These are phyloP conservation scores for Drosophila pegasa DNA, from an alignment of 2,888 invertebrate species.

Conservation along the genomic window DNA sequence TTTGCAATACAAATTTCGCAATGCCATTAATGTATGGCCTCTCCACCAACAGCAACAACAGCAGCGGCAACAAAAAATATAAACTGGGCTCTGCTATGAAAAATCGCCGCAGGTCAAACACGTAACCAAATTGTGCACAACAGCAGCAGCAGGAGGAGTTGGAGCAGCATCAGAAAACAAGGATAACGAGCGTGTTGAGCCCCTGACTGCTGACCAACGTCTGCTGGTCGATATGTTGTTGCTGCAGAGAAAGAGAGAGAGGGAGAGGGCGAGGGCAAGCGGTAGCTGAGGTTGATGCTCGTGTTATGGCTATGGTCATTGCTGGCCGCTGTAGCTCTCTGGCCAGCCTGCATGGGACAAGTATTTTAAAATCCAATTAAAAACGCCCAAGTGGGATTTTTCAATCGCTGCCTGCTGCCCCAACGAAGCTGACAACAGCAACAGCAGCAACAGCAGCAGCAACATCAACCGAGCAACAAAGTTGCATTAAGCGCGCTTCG, in stretches of 20 bases:
- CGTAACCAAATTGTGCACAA: slow-evolving; percentile 78
- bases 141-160: slow-evolving; percentile 25
- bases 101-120: slow-evolving; percentile 80
- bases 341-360: slow-evolving; percentile 71
- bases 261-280: slow-evolving; percentile 5
- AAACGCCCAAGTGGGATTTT: slow-evolving; percentile 83
- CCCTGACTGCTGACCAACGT: slow-evolving; percentile 63
- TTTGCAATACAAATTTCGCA: slow-evolving; percentile 78
- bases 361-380: slow-evolving; percentile 86
- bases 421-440: slow-evolving; percentile 39
- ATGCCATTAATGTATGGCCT: slow-evolving; percentile 74
- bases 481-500: slow-evolving; percentile 77
- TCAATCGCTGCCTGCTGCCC: slow-evolving; percentile 77
- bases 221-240: slow-evolving; percentile 64
- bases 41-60: slow-evolving; percentile 22
- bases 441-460: slow-evolving; percentile 20
- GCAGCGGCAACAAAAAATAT: slow-evolving; percentile 37
- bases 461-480: slow-evolving; percentile 65
- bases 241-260: background rate
- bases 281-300: slow-evolving; percentile 35
- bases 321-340: slow-evolving; percentile 26
- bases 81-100: slow-evolving; percentile 69
- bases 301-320: slow-evolving; percentile 62
- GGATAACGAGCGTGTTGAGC: slow-evolving; percentile 81
- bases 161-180: slow-evolving; percentile 72